Percentiles rank a stretch among this genome's conserved stretches.
Conservation (phyloP, 1,140 invertebrate genomes). For the Neoseiulus cucumeris region DNA sequence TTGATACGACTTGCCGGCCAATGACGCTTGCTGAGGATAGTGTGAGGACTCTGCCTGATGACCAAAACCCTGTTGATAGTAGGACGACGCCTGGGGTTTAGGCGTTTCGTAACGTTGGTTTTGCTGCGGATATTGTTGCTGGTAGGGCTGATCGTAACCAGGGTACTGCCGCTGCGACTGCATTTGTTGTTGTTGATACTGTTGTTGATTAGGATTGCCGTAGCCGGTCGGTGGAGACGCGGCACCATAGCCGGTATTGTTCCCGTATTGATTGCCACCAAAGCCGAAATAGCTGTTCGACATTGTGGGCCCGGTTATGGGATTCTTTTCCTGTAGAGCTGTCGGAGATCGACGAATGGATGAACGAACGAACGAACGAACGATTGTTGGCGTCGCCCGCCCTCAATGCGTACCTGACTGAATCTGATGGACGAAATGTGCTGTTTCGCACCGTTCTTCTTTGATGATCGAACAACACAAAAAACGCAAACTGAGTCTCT, state of each 20-base stretch:
- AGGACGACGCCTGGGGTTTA: neutral
- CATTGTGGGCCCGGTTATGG: neutral
- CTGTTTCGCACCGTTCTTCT: no score
- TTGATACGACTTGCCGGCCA: neutral
- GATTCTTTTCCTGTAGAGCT: no score
- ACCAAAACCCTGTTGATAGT: neutral
- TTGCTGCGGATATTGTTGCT: neutral
- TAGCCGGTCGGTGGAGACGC: neutral
- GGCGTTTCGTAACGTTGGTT: neutral
- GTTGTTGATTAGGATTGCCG: neutral
- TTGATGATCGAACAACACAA: no score
- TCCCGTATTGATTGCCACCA: neutral
- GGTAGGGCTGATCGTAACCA: neutral
- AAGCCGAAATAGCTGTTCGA: slow-evolving; percentile 10
- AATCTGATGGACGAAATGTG: no score
- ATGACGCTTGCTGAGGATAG: neutral
- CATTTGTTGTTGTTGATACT: neutral
- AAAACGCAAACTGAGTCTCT: no score
- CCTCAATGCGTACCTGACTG: no score
- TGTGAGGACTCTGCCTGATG: neutral
- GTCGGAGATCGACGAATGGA: no score
- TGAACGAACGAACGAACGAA: no score
- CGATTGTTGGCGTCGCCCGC: no score
- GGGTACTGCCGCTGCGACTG: neutral
- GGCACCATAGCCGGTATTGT: neutral